phyloP scores from a whole-genome alignment of 2,113 vertebrate species.

The Tragelaphus buxtoni region DNA sequence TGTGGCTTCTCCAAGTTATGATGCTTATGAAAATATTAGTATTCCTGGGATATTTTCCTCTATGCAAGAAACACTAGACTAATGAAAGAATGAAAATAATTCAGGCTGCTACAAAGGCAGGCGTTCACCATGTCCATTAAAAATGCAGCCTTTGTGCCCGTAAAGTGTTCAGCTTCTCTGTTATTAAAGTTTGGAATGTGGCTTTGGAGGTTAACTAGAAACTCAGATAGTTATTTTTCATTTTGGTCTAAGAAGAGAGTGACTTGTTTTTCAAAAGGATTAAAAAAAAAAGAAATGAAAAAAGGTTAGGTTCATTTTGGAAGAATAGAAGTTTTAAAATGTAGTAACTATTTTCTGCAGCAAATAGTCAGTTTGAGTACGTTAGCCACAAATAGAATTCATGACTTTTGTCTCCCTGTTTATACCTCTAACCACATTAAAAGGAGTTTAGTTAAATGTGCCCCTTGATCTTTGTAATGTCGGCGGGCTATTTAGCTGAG shows the following conservation, averaged over 20 bases:
- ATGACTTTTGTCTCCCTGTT: slow-evolving; percentile 43
- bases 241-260: slow-evolving; percentile 36
- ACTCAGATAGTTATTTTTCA: slow-evolving; percentile 45
- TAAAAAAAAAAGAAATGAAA: background rate
- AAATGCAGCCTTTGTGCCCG: slow-evolving; percentile 39
- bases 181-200: slow-evolving; percentile 62
- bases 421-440: slow-evolving; percentile 54
- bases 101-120: background rate
- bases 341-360: slow-evolving; percentile 54
- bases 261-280: slow-evolving; percentile 44
- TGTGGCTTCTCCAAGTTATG: background rate
- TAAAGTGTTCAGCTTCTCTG: slow-evolving; percentile 33
- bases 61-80: background rate
- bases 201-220: slow-evolving; percentile 33
- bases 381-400: slow-evolving; percentile 52
- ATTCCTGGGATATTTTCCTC: slow-evolving; percentile 33
- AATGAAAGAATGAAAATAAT: slow-evolving; percentile 50
- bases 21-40: slow-evolving; percentile 49
- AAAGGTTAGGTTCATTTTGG: slow-evolving; percentile 36
- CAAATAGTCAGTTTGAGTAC: slow-evolving; percentile 53
- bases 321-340: slow-evolving; percentile 61
- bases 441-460: slow-evolving; percentile 18
- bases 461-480: slow-evolving; percentile 40
- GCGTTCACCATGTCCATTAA: slow-evolving; percentile 21
- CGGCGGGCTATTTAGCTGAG: slow-evolving; percentile 19